Base-by-base conservation (phyloP, 64 coral and sea anemone genomes). In the Cladopsammia gracilis region DNA sequence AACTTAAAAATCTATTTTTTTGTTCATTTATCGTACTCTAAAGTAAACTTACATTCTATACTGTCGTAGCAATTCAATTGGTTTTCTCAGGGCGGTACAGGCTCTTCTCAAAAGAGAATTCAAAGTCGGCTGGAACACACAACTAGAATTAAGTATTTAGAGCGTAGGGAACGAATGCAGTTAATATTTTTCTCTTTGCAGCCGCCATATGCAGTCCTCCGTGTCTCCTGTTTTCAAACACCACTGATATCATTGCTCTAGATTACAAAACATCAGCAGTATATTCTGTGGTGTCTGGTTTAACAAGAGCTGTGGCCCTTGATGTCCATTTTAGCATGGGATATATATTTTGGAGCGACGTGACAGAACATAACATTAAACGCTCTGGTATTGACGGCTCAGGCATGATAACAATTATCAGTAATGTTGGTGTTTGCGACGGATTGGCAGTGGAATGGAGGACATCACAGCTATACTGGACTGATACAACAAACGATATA, bases 311-410 rank as follows among this genome's bases (percentile, higher is more conserved):
- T 16, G 54, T 83, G 7, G 92, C 86, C 0, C 42, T 94, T 42
- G 92, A 94, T 42, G 76, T 94, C 15, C 86, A 94, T 34, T 60
- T 89, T 42, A 73, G 57, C 34, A 25, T 71, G 44, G 68, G 86
- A 1, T 94, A 94, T 58, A 75, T 94, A 56, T 94, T 83, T 52
- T 94, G 92, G 92, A 94, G 86, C 73, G 92, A 94, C 45, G 25
- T 89, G 7, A 15, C 0, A 2, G 92, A 89, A 51, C 7, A 6
- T 8, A 64, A 42, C 68, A 89, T 94, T 25, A 78, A 81, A 76
- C 87, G 86, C 15, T 77, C 92, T 56, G 53, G 3, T 56, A 95
- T 91, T 69, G 93, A 95, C 65, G 72, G 72, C 4, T 48, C 43
- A 75, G 68, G 69, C 15, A 48, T 77, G 0, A 87, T 58, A 4